Percentiles rank a stretch among this genome's conserved stretches.
phyloP scores from a whole-genome alignment of 2,113 vertebrate species.

The Apodemus speciosus region DNA sequence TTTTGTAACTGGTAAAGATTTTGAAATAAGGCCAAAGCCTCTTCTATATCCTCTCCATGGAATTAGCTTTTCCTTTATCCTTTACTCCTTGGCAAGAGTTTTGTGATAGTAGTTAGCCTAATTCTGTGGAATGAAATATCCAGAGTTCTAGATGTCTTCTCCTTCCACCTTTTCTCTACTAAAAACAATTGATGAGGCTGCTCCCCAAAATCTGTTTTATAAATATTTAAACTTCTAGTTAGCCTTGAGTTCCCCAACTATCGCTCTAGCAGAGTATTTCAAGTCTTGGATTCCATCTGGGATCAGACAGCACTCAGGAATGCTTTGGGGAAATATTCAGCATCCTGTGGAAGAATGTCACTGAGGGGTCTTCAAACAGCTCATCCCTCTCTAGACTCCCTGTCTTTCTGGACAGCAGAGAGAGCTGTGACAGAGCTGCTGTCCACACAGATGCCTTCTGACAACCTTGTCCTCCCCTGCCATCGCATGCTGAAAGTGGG shows the following conservation, averaged over 20 bases:
- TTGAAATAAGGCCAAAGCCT: conserved; percentile 41
- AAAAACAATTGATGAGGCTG: conserved; percentile 54
- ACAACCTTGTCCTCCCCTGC: conserved; percentile 25
- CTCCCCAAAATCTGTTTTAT: conserved; percentile 65
- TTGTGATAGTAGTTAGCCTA: background rate
- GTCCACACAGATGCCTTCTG: background rate
- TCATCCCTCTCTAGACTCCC: conserved; percentile 21
- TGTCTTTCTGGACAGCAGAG: conserved; percentile 14
- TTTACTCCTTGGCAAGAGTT: conserved; percentile 29
- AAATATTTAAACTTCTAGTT: conserved; percentile 77
- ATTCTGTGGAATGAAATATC: conserved; percentile 11
- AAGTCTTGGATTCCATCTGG: conserved; percentile 69
- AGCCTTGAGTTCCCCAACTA: conserved; percentile 77
- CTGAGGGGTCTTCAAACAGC: background rate
- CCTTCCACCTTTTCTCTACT: conserved; percentile 20
- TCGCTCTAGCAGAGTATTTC: conserved; percentile 81
- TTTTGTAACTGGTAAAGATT: conserved; percentile 36
- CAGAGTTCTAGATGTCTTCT: conserved; percentile 23
- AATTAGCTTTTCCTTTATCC: conserved; percentile 3
- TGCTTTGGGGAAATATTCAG: background rate
- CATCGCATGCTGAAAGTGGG: background rate
- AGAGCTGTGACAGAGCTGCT: background rate
- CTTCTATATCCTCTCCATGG: background rate
- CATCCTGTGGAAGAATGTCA: background rate
- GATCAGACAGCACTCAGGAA: conserved; percentile 69